Percentiles rank a stretch among this genome's conserved stretches.
phyloP scores from a whole-genome alignment of 2,113 vertebrate species.

The Xerus inauris region DNA sequence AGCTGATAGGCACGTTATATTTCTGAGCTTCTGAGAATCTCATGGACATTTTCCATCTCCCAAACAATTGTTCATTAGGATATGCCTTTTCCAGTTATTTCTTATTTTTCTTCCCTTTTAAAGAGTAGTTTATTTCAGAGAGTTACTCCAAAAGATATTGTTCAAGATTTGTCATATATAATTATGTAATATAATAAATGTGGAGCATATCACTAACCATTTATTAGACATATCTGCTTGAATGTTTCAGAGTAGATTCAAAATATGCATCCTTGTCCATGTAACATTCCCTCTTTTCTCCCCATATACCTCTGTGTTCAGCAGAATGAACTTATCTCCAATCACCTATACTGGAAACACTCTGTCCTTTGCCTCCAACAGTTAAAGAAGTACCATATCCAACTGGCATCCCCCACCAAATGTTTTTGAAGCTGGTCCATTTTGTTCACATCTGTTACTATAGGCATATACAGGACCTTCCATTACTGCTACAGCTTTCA shows the following conservation, averaged over 20 bases:
- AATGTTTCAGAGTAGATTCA: background rate
- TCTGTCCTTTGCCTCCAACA: background rate
- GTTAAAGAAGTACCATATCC: background rate
- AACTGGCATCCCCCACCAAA: background rate
- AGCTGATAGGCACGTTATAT: background rate
- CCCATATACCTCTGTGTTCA: background rate
- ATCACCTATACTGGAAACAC: background rate
- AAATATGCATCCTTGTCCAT: background rate
- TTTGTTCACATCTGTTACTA: background rate
- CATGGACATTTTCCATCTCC: background rate
- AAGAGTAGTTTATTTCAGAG: background rate
- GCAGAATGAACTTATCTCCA: background rate
- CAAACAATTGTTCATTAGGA: background rate
- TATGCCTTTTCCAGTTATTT: background rate
- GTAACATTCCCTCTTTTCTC: background rate
- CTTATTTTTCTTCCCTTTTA: background rate
- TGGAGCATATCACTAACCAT: background rate
- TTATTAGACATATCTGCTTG: background rate
- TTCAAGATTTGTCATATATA: background rate
- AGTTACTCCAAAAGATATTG: background rate
- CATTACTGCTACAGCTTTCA: background rate
- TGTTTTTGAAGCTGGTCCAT: background rate
- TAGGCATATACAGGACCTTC: background rate
- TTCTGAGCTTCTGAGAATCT: background rate
- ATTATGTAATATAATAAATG: background rate